Conservation (phyloP, 2,113 vertebrate genomes). For the Pipra filicauda region DNA sequence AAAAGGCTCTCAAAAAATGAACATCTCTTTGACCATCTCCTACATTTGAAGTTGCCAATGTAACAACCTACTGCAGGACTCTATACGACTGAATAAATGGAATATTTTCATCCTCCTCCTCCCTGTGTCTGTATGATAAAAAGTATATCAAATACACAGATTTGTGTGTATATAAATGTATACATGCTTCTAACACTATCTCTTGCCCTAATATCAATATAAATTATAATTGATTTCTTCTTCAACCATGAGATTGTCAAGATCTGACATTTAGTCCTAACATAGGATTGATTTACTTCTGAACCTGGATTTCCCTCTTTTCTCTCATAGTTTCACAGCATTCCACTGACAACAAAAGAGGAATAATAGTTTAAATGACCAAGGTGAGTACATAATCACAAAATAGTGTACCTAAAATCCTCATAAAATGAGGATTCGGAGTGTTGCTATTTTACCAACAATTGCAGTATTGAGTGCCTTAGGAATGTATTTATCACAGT, state of each 20-base stretch:
- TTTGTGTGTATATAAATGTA: background rate
- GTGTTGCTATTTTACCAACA: background rate
- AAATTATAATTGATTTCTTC: background rate
- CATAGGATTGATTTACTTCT: background rate
- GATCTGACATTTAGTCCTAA: background rate
- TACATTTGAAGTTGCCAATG: background rate
- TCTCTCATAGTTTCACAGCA: background rate
- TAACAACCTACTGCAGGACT: background rate
- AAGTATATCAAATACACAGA: background rate
- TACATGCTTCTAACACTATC: background rate
- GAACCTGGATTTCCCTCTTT: background rate
- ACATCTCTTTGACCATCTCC: background rate
- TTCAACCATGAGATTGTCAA: background rate
- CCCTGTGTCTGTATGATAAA: background rate
- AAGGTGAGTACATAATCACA: background rate
- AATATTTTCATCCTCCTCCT: background rate
- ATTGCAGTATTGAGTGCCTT: background rate
- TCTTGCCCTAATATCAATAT: background rate
- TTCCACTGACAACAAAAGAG: background rate
- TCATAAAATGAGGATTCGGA: background rate
- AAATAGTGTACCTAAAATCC: background rate
- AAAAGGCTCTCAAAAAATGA: background rate
- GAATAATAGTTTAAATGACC: background rate
- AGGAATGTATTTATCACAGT: background rate
- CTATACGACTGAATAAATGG: background rate